Evolutionary conservation across 1,140 invertebrate species (phyloP).

Genomic region (Panagrolaimus sp.): DNA sequence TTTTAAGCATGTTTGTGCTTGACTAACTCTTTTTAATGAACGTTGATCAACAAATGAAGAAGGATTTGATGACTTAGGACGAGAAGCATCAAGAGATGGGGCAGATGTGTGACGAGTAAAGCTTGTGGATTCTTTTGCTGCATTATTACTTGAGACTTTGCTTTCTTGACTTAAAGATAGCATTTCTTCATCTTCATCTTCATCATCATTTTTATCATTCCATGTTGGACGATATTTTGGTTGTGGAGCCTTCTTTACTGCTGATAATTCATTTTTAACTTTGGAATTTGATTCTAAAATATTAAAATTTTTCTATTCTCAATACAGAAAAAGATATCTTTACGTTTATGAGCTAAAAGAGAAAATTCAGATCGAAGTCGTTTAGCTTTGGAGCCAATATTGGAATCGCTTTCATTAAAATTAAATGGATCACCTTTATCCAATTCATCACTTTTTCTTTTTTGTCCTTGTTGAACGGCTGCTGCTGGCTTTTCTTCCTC

Average conservation of each 20-base stretch:
- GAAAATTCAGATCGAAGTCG: neutral
- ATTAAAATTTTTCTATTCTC: neutral
- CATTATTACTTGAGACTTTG: neutral
- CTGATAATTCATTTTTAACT: neutral
- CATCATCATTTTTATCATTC: neutral
- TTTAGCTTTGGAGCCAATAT: no score
- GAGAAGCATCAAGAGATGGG: neutral
- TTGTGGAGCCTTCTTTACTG: neutral
- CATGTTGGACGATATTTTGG: neutral
- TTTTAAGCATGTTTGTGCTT: neutral
- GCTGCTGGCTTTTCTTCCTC: no score
- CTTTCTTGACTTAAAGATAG: no score
- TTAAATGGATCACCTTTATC: no score
- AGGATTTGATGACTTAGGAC: neutral
- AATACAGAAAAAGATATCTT: neutral
- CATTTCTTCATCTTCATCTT: neutral
- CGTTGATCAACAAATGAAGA: neutral
- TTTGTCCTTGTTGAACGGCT: no score
- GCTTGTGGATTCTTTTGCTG: neutral
- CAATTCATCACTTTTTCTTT: no score
- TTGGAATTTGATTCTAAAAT: neutral
- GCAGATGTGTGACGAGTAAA: neutral
- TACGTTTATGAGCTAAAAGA: neutral
- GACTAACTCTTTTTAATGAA: conserved; percentile 1
- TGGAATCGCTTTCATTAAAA: no score